A percentile compares a stretch with the other conserved stretches of the same genome.
These are phyloP conservation scores for Bursaphelenchus okinawaensis DNA, from an alignment of 2,888 invertebrate genomes.

Conservation along the genomic window DNA sequence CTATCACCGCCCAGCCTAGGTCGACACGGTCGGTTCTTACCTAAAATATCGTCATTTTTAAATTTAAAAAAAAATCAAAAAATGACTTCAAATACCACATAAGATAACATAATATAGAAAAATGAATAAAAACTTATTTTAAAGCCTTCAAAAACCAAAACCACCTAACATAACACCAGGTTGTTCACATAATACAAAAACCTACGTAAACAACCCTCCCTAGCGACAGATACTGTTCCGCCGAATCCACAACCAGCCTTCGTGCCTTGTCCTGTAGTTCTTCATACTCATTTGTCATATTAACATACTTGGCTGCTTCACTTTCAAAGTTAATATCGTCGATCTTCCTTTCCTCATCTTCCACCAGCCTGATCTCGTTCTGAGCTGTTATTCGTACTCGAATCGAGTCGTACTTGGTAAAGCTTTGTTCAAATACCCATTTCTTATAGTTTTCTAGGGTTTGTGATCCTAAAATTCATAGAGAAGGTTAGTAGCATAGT, in stretches of 20 bases:
- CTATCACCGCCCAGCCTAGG: not conserved
- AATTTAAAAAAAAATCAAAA: not conserved
- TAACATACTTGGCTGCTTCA: not conserved
- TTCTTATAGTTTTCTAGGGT: not conserved
- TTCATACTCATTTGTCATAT: not conserved
- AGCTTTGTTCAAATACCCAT: not conserved
- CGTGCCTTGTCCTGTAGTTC: not conserved
- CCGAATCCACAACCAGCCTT: not conserved
- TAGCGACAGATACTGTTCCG: not conserved
- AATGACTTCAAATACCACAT: not conserved
- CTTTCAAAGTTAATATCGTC: not conserved
- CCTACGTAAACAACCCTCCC: not conserved
- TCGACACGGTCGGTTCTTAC: not conserved
- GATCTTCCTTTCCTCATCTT: not conserved
- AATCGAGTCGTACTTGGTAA: not conserved
- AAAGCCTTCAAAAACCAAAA: not conserved
- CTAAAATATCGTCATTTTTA: not conserved
- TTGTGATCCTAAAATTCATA: not conserved
- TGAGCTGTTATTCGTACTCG: not conserved
- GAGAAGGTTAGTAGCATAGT: too few species aligned
- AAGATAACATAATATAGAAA: not conserved
- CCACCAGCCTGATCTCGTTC: not conserved
- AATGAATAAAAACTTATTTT: not conserved
- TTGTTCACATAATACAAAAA: not conserved
- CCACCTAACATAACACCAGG: not conserved